phyloP scores from a whole-genome alignment of 2,888 invertebrate species.

The Pyrgus malvae region DNA sequence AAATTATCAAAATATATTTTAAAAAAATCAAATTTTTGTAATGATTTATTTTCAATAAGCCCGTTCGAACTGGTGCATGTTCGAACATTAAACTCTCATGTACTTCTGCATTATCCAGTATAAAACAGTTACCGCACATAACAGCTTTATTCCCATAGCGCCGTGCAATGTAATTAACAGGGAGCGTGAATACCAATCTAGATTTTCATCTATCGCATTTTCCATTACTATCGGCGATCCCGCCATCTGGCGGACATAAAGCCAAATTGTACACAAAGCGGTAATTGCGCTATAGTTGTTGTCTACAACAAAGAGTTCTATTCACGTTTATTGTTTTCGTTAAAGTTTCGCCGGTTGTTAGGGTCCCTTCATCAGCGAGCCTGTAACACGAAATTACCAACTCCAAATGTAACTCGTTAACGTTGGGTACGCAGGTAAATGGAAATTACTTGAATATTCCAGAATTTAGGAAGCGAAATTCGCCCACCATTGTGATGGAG shows the following conservation, averaged over 20 bases:
- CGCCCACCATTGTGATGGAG: constrained; percentile 10
- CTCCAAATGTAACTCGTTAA: constrained; percentile 30
- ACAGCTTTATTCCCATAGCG: constrained; percentile 20
- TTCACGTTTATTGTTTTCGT: constrained; percentile 25
- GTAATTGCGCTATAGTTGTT: constrained; percentile 22
- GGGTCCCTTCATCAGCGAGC: constrained; percentile 26
- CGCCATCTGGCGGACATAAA: constrained; percentile 23
- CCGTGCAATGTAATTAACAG: constrained; percentile 21
- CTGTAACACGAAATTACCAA: constrained; percentile 26
- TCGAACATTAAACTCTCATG: constrained; percentile 1
- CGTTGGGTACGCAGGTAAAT: constrained; percentile 28
- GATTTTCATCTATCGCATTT: constrained; percentile 26
- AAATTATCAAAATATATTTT: too few species aligned
- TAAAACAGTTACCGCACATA: constrained; percentile 22
- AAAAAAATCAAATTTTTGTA: too few species aligned
- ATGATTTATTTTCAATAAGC: not conserved
- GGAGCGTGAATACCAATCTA: constrained; percentile 21
- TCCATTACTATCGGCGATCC: constrained; percentile 19
- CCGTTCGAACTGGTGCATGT: not conserved
- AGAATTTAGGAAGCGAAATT: constrained; percentile 18
- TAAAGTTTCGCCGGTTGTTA: constrained; percentile 23
- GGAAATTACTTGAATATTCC: constrained; percentile 30
- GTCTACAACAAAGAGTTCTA: constrained; percentile 21
- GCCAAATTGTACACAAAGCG: constrained; percentile 24
- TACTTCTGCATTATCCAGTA: constrained; percentile 3